These are phyloP conservation scores for Folsomia candida DNA, from an alignment of 2,888 invertebrate species.

Conservation along the genomic window DNA sequence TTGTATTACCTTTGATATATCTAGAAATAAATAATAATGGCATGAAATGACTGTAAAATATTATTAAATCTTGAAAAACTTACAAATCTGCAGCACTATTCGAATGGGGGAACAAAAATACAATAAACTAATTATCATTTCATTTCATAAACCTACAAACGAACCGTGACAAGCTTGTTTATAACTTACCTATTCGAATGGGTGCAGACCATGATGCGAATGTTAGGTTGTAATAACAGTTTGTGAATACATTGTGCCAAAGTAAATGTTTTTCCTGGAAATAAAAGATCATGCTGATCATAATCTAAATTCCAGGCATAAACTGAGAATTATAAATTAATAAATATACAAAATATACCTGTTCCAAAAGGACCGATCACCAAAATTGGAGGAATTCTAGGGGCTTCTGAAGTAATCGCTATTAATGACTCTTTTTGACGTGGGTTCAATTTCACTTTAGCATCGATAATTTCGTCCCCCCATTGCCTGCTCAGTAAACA, in stretches of 20 bases:
- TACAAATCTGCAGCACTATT: conserved; percentile 59
- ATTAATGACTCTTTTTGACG: conserved; percentile 76
- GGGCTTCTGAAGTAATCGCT: conserved; percentile 68
- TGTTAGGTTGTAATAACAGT: conserved; percentile 63
- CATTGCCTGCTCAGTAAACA: conserved; percentile 59
- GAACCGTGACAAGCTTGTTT: too few species aligned
- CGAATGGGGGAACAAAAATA: too few species aligned
- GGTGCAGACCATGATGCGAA: conserved; percentile 75
- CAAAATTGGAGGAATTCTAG: conserved; percentile 67
- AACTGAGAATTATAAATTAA: too few species aligned
- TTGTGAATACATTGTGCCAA: conserved; percentile 71
- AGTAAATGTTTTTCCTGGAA: conserved; percentile 83
- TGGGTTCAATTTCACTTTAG: conserved; percentile 62
- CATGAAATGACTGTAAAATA: background rate
- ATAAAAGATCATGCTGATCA: too few species aligned
- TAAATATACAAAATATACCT: conserved; percentile 14
- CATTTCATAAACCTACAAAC: too few species aligned
- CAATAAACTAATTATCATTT: too few species aligned
- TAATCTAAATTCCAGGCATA: too few species aligned
- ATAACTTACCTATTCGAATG: too few species aligned
- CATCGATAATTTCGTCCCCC: conserved; percentile 64
- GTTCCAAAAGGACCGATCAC: conserved; percentile 60
- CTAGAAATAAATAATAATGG: conserved; percentile 19
- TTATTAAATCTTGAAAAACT: conserved; percentile 22
- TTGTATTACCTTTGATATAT: conserved; percentile 77